phyloP scores from a whole-genome alignment of 2,113 vertebrate species.

The Hassar affinis region DNA sequence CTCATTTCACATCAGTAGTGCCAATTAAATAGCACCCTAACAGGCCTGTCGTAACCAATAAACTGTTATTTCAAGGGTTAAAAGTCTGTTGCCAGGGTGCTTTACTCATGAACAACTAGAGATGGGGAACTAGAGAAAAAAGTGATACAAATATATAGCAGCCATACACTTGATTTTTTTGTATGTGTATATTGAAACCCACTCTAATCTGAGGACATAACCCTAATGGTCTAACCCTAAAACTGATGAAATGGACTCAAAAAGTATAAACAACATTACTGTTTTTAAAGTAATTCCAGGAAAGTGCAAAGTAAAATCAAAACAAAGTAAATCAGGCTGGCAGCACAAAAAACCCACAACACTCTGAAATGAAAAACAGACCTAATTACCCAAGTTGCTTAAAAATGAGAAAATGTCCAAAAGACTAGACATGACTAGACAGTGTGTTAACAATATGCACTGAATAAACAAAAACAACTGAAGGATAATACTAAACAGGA shows the following conservation, averaged over 20 bases:
- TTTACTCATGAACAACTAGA: conserved; percentile 42
- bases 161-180: background rate
- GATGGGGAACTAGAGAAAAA: conserved; percentile 9
- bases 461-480: background rate
- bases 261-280: conserved; percentile 32
- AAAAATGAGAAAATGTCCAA: conserved; percentile 26
- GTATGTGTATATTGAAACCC: conserved; percentile 7
- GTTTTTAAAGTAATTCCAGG: conserved; percentile 33
- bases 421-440: conserved; percentile 17
- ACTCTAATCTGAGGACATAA: conserved; percentile 17
- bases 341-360: conserved; percentile 2
- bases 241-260: conserved; percentile 1
- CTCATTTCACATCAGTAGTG: conserved; percentile 54
- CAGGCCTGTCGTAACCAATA: conserved; percentile 51
- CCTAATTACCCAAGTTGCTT: background rate
- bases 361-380: conserved; percentile 9
- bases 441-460: conserved; percentile 16
- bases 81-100: conserved; percentile 57
- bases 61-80: conserved; percentile 45
- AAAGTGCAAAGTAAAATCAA: background rate
- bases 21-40: conserved; percentile 66
- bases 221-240: conserved; percentile 2
- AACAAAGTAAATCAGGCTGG: background rate
- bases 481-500: background rate
- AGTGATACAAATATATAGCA: conserved; percentile 9